Base-by-base conservation (phyloP, 1,140 invertebrate genomes). In the Drosophila seguyi region DNA sequence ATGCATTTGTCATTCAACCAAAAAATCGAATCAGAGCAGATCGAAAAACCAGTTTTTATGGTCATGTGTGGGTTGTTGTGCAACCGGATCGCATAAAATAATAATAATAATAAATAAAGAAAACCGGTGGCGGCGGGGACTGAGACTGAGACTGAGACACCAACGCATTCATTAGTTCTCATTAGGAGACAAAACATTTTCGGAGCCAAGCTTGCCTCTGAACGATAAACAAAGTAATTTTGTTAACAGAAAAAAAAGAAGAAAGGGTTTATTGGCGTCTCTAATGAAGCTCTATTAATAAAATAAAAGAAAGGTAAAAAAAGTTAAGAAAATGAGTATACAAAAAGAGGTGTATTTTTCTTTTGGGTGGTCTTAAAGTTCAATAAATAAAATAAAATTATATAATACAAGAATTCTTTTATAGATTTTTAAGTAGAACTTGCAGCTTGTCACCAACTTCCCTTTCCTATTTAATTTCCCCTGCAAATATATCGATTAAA, bases 161-260 rank as follows among this genome's bases (percentile, higher is more conserved):
- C 69, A 72, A 74, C 71, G 71, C 71, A 74, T 74, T 74, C 71
- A 74, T 74, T 74, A 74, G 71, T 74, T 74, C 71, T 74, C 71
- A 74, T 74, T 74, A 74, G 34, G 66, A 53, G 68, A 74, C 57
- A 74, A 61, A 74, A 44, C 55, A 73, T 73, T 74, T 61, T 14
- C n/a, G 16, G 25, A 20, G 50, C 29, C 27, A 72, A 72, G 34
- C 67, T 58, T 47, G 68, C 47, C 39, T 74, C 47, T n/a, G 22
- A 41, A 41, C 67, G 52, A 74, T 74, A 74, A 74, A 74, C 71
- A 74, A 74, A 73, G 31, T 47, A 74, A 73, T 73, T 73, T 52
- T n/a, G n/a, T 60, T 45, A 74, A 25, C 25, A 25, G 25, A 20
- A 10, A 18, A 13, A 25, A 18, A 13, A 25, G 16, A 47, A 47